Percentiles rank a stretch among this genome's conserved stretches.
These are phyloP conservation scores for Athalia circularis DNA, from an alignment of 2,888 invertebrate genomes.

Conservation along the genomic window DNA sequence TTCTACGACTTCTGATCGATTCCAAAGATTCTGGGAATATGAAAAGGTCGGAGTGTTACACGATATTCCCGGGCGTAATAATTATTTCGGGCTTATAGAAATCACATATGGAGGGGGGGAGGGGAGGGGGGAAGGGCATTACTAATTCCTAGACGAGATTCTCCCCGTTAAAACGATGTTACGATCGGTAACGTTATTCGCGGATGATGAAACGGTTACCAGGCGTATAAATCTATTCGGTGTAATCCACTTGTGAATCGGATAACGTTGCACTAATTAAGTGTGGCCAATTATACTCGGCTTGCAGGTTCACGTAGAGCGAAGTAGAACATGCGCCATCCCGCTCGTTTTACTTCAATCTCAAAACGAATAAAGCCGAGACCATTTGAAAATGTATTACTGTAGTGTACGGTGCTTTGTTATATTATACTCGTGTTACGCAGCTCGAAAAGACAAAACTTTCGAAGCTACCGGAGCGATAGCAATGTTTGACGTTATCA, in stretches of 20 bases:
- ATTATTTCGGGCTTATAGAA: too few relatives aligned
- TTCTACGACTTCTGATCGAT: too few relatives aligned
- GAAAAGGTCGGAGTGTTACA: too few relatives aligned
- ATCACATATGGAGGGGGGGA: too few relatives aligned
- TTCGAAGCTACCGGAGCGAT: constrained; percentile 3
- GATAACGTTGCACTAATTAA: constrained; percentile 26
- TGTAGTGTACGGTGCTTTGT: constrained; percentile 28
- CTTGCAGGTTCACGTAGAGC: neutral
- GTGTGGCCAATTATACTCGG: constrained; percentile 25
- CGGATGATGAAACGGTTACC: constrained; percentile 4
- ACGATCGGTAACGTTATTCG: neutral
- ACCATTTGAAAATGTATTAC: constrained; percentile 25
- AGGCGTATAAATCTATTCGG: constrained; percentile 16
- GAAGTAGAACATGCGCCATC: constrained; percentile 9
- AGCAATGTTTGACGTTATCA: constrained; percentile 19
- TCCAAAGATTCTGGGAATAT: too few relatives aligned
- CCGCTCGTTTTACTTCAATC: constrained; percentile 36
- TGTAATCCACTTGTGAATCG: constrained; percentile 31
- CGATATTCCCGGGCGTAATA: too few relatives aligned
- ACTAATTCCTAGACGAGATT: too few relatives aligned
- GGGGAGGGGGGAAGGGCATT: too few relatives aligned
- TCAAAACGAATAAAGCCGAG: constrained; percentile 32
- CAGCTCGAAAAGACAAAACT: constrained; percentile 6
- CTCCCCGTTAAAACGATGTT: too few relatives aligned
- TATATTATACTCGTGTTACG: constrained; percentile 17